Evolutionary conservation across 1,140 invertebrate genomes (phyloP), one percentile per base, ranked within the genome.

Genomic region (Aphis craccivora): DNA sequence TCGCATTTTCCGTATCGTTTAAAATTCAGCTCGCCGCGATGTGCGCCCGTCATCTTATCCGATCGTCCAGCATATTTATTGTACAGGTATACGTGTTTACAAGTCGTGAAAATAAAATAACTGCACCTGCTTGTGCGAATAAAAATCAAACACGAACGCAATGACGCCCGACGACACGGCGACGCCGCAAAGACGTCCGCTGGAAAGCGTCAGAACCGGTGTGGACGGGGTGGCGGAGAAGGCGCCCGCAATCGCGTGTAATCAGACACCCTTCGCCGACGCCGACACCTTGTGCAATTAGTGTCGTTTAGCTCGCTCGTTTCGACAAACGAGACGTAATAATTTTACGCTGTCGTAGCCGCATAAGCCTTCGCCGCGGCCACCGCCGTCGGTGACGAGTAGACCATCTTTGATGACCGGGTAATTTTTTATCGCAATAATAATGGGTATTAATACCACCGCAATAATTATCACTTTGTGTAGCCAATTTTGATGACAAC

Each of bases 181-280:
- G 83, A 40, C 83, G 83, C 22, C 37, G 83, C 37, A 5, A 37
- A 40, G 83, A 37, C 40, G 23, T 84, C 23, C 81, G 22, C 22
- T 43, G 40, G 40, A 84, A 9, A 43, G 37, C 37, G 22, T 83
- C 37, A 40, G 60, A 76, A 76, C 60, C 37, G 81, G 81, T 40
- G 81, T 40, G 81, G 35, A 83, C 23, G 37, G n/a, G 40, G 40
- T 40, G 51, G 35, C n/a, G 81, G 67, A 83, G 90, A 35, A 53
- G 87, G 48, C n/a, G 86, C 67, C 6, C 60, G 18, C 60, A 76
- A 76, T 76, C 60, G 60, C 37, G 22, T 51, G 91, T 92, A 92
- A 92, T 83, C 91, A 37, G 91, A 92, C 91, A 92, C 91, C 91
- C 67, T 92, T 92, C 67, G 18, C 40, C 30, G 90, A 45, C 67